Base-by-base conservation (phyloP, 2,888 invertebrate species). In the Pterobdella sp. region DNA sequence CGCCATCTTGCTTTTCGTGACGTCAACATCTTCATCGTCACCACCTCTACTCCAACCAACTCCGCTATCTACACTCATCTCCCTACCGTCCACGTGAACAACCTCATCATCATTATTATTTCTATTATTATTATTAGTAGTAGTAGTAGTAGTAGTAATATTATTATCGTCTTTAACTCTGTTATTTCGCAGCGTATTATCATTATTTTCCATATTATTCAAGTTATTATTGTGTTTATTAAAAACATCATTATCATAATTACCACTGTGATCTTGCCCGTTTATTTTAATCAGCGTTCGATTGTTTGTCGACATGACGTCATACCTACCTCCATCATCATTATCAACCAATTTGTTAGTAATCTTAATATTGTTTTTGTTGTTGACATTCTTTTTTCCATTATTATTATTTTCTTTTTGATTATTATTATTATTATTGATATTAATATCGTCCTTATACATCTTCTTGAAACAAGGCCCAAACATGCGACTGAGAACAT, bases 371-470 rank as follows among this genome's bases (percentile, higher is more conserved):
- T 56, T 56, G 18, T 26, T 56, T 18, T n/a, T 56, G 18, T 18
- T 22, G n/a, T 56, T 18, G 26, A 56, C 26, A 56, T 56, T 56
- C 10, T 42, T 42, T 18, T 7, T 42, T 56, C 26, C 26, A 3
- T 56, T 56, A 56, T 56, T 56, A 26, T 56, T n/a, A 26, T 56
- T n/a, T 7, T 42, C 18, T 18, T 56, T 56, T 56, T 56, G 4
- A 56, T 56, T n/a, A n/a, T 56, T n/a, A 56, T 56, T 56, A 56
- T 56, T 18, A 56, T 56, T n/a, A 56, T 56, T n/a, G 14, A 3
- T 3, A 14, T 56, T n/a, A 14, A 18, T 7, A 56, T n/a, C 60
- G n/a, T 56, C 60, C 4, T 56, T 26, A 22, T 14, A 22, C n/a
- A n/a, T n/a, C n/a, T n/a, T n/a, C n/a, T n/a, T n/a, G n/a, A n/a